phyloP scores from a whole-genome alignment of 1,140 invertebrate genomes.

The Coenobita brevimanus region DNA sequence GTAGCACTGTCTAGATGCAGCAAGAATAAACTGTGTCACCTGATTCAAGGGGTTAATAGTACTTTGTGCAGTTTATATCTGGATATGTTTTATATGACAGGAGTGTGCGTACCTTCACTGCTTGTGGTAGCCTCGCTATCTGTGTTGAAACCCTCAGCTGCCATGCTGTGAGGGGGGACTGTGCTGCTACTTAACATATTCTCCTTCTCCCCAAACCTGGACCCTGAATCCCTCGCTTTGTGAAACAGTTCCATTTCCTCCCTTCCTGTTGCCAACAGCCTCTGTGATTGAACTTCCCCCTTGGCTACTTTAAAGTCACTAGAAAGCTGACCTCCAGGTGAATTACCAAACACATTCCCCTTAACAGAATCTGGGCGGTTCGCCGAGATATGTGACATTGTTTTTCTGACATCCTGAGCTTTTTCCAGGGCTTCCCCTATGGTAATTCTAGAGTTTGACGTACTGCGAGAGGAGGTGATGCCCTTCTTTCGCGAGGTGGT shows the following conservation, averaged over 20 bases:
- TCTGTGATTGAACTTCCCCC: background rate
- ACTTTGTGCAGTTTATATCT: no score
- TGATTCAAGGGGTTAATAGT: no score
- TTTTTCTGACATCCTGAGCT: constrained; percentile 40
- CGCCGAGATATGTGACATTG: no score
- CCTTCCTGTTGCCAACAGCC: no score
- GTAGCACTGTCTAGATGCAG: no score
- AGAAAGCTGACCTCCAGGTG: background rate
- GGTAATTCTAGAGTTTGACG: constrained; percentile 38
- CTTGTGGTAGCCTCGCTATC: background rate
- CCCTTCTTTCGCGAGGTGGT: constrained; percentile 28
- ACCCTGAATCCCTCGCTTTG: background rate
- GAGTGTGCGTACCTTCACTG: constrained; percentile 21
- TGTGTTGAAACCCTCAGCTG: background rate
- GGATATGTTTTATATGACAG: no score
- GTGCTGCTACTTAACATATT: background rate
- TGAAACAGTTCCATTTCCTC: background rate
- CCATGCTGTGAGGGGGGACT: background rate
- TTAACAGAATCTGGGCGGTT: no score
- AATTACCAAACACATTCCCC: no score
- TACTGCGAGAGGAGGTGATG: background rate
- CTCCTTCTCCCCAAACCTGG: background rate
- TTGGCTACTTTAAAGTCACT: background rate
- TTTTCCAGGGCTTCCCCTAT: constrained; percentile 51
- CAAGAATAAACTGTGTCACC: no score